Evolutionary conservation across 2,888 invertebrate genomes (phyloP).

Genomic region (Phytoseiulus persimilis): DNA sequence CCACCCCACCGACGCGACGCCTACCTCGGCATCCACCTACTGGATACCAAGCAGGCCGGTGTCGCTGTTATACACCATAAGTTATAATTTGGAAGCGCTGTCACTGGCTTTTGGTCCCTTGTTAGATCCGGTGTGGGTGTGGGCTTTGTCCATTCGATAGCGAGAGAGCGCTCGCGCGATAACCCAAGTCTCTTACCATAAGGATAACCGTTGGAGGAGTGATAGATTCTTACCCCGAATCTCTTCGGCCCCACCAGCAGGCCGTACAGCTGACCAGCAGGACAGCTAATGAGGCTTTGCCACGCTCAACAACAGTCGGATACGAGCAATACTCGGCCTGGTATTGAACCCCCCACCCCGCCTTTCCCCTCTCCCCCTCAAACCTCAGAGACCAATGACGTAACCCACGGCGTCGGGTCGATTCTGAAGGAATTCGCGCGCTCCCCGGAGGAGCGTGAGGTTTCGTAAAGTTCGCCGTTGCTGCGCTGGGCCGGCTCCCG

Average conservation of each 20-base stretch:
- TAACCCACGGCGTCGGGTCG: neutral
- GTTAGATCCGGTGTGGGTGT: neutral
- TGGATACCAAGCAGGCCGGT: neutral
- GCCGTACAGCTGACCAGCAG: neutral
- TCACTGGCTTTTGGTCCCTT: constrained; percentile 5
- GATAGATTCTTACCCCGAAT: neutral
- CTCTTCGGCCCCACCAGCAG: neutral
- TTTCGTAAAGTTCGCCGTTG: neutral
- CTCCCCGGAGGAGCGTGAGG: neutral
- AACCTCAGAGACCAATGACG: neutral
- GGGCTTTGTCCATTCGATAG: constrained; percentile 5
- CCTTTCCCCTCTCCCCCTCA: no score
- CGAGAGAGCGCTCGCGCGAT: neutral
- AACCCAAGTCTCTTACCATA: neutral
- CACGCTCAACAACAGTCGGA: neutral
- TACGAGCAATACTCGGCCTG: neutral
- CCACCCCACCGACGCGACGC: neutral
- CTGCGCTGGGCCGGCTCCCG: neutral
- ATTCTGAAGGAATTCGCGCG: neutral
- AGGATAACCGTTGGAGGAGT: neutral
- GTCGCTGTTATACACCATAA: constrained; percentile 25
- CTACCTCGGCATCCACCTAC: neutral
- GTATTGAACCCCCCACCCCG: no score
- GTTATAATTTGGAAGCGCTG: constrained; percentile 36
- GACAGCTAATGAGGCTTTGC: neutral